These are phyloP conservation scores for Ranitomeya imitator DNA, from an alignment of 2,113 vertebrate species.

Conservation along the genomic window DNA sequence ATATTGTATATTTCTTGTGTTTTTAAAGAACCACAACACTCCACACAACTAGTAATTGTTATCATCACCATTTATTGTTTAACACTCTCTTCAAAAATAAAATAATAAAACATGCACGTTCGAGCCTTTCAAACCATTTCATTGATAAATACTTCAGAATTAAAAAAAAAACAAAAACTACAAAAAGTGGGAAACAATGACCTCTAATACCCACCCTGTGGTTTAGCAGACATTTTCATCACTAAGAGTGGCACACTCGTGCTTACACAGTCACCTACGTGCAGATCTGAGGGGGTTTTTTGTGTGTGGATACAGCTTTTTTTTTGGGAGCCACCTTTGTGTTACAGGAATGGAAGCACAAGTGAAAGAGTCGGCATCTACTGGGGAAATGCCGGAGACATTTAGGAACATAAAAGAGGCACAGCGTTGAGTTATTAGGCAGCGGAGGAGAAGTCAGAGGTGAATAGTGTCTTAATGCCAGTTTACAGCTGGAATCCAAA, in stretches of 20 bases:
- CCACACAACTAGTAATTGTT: neutral
- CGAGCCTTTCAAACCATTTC: conserved; percentile 36
- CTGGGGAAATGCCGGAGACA: too few relatives aligned
- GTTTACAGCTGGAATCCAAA: neutral
- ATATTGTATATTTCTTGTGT: neutral
- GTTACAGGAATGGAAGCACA: conserved; percentile 30
- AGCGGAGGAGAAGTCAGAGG: neutral
- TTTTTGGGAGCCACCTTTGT: neutral
- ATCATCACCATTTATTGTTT: conserved; percentile 15
- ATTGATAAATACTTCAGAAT: conserved; percentile 21
- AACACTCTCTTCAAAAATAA: conserved; percentile 39
- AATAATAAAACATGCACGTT: conserved; percentile 53
- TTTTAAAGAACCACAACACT: neutral
- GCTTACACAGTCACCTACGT: neutral
- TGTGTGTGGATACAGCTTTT: neutral
- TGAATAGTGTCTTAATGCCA: neutral
- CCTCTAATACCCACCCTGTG: neutral
- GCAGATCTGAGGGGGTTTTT: too few relatives aligned
- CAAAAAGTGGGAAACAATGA: neutral
- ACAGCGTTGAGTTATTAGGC: neutral
- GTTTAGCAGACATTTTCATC: neutral
- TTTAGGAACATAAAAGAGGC: neutral
- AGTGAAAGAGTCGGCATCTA: neutral
- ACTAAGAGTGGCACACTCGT: neutral
- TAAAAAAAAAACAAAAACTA: neutral